Conservation (phyloP, 92 coral and sea anemone genomes). For the Pocillopora meandrina region DNA sequence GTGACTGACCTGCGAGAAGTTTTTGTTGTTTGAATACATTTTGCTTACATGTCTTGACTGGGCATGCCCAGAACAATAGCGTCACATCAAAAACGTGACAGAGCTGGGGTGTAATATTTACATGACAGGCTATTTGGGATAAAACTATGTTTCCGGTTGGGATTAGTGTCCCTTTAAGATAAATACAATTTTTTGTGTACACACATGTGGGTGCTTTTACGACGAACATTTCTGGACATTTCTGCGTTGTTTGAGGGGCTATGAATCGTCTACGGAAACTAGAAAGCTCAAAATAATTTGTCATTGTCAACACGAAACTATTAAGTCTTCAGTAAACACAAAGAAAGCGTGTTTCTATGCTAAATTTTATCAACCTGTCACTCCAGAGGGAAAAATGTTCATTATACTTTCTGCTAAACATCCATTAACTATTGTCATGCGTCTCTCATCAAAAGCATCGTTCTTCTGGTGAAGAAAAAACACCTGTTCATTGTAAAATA, state of each 20-base stretch:
- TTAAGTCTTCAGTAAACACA: neutral
- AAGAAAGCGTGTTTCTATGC: neutral
- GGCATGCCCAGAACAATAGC: slow-evolving; percentile 60
- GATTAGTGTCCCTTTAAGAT: slow-evolving; percentile 21
- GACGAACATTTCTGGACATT: slow-evolving; percentile 16
- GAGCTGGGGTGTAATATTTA: neutral
- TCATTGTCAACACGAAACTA: too few relatives aligned
- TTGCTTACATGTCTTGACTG: slow-evolving; percentile 47
- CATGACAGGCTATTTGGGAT: slow-evolving; percentile 26
- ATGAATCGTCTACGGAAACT: neutral
- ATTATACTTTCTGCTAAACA: neutral
- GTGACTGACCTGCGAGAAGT: slow-evolving; percentile 20
- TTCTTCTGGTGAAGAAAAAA: neutral
- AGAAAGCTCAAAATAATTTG: neutral
- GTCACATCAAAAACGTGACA: slow-evolving; percentile 66
- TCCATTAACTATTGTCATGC: too few relatives aligned
- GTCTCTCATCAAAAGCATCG: neutral
- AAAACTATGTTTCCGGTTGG: slow-evolving; percentile 32
- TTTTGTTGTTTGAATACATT: slow-evolving; percentile 60
- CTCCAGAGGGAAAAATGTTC: neutral
- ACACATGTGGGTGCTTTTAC: slow-evolving; percentile 8
- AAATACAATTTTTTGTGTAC: slow-evolving; percentile 6
- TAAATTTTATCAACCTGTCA: neutral
- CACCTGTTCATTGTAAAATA: slow-evolving; percentile 3
- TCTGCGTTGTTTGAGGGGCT: neutral